Conservation (phyloP, 2,888 invertebrate species). For the Drosophila meridiana region DNA sequence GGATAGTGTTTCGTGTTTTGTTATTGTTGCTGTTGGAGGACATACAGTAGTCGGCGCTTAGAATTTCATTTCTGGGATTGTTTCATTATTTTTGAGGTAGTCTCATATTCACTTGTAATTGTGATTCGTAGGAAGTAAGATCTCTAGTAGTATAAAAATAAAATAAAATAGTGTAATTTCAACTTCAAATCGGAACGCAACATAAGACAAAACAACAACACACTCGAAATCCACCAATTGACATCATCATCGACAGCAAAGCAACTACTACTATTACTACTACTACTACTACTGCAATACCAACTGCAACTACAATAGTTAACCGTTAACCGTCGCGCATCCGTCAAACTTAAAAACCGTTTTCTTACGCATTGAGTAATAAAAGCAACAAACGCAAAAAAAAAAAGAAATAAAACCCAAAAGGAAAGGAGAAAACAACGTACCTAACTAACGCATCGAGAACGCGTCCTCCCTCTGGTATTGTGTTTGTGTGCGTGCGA, state of each 20-base stretch:
- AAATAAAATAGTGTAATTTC: slow-evolving; percentile 64
- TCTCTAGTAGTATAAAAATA: slow-evolving; percentile 69
- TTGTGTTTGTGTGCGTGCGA: slow-evolving; percentile 21
- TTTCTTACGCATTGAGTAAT: slow-evolving; percentile 45
- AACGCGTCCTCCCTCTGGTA: slow-evolving; percentile 12
- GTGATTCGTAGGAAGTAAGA: slow-evolving; percentile 77
- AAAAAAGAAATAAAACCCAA: not conserved
- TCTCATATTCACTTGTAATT: slow-evolving; percentile 69
- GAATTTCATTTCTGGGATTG: slow-evolving; percentile 34
- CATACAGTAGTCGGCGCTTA: slow-evolving; percentile 49
- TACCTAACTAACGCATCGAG: slow-evolving; percentile 25
- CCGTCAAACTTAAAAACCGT: slow-evolving; percentile 24
- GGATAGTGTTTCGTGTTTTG: slow-evolving; percentile 1
- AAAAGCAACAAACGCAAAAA: slow-evolving; percentile 5
- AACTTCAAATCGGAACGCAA: slow-evolving; percentile 68
- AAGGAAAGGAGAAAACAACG: slow-evolving; percentile 19
- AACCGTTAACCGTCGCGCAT: slow-evolving; percentile 43
- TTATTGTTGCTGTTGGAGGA: slow-evolving; percentile 23
- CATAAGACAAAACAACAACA: slow-evolving; percentile 45
- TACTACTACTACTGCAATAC: not conserved
- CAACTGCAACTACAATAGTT: slow-evolving; percentile 3
- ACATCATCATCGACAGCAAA: slow-evolving; percentile 4
- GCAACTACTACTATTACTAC: not conserved
- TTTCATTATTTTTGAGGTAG: slow-evolving; percentile 39
- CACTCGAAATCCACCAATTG: slow-evolving; percentile 23